Evolutionary conservation across 2,113 vertebrate species (phyloP).

Genomic region (Nyctereutes procyonoides): DNA sequence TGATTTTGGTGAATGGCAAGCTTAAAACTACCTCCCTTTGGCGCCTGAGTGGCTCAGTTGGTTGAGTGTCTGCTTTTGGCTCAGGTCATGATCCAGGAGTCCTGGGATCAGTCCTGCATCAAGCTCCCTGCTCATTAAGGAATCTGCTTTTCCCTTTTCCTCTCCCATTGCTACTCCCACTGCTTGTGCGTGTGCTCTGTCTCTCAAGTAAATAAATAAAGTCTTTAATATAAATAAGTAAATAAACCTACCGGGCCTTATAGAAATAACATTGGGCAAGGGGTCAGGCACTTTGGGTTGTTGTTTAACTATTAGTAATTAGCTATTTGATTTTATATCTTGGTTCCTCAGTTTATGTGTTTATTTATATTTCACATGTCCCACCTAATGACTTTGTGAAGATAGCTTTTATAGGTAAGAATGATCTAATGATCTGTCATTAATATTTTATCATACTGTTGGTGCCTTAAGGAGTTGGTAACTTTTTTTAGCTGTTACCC

Average conservation of each 20-base stretch:
- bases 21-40: not conserved
- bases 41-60: too few relatives aligned
- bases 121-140: too few relatives aligned
- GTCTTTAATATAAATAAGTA: too few relatives aligned
- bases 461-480: not conserved
- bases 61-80: too few relatives aligned
- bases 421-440: not conserved
- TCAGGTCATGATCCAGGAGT: too few relatives aligned
- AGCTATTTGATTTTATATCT: not conserved
- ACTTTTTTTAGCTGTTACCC: not conserved
- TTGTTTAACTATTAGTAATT: not conserved
- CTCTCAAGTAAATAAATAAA: too few relatives aligned
- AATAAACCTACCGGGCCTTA: not conserved
- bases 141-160: too few relatives aligned
- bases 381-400: not conserved
- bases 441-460: not conserved
- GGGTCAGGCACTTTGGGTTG: not conserved
- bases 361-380: not conserved
- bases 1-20: not conserved
- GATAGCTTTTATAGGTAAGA: not conserved
- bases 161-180: too few relatives aligned
- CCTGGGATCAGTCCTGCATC: too few relatives aligned
- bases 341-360: not conserved
- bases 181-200: too few relatives aligned
- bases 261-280: not conserved